Conservation (phyloP, 2,113 vertebrate species). For the Oxyruncus cristatus region DNA sequence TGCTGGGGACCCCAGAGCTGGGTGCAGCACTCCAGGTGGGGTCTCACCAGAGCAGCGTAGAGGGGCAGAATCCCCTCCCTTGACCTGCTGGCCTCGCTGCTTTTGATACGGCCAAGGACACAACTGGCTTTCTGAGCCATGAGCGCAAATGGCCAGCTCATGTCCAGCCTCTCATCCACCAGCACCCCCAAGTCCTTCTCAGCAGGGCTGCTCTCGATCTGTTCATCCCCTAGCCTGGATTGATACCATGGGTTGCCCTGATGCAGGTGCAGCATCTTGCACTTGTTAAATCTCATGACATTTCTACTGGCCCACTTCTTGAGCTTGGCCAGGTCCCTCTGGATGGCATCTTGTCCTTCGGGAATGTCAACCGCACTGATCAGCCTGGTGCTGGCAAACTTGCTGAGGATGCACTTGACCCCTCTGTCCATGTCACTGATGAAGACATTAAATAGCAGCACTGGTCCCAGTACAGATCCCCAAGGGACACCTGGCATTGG, state of each 20-base stretch:
- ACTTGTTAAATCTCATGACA: not conserved
- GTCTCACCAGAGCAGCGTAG: not conserved
- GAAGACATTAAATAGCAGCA: not conserved
- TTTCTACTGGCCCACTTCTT: not conserved
- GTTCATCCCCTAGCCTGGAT: not conserved
- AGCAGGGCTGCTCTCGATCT: not conserved
- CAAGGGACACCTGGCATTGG: not conserved
- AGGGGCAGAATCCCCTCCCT: not conserved
- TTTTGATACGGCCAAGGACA: not conserved
- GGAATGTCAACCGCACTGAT: not conserved
- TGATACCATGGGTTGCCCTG: rapidly evolving
- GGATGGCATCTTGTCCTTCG: not conserved
- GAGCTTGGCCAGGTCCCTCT: not conserved
- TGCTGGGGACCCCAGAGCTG: not conserved
- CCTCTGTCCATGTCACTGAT: not conserved
- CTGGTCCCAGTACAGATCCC: not conserved
- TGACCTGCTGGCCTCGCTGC: not conserved
- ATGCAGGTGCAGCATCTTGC: not conserved
- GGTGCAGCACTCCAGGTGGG: not conserved
- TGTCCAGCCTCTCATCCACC: not conserved
- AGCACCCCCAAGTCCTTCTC: not conserved
- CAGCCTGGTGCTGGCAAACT: not conserved
- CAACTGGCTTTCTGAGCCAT: rapidly evolving
- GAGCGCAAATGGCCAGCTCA: rapidly evolving
- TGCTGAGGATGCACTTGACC: not conserved